Conservation (phyloP, 2,113 vertebrate species). For the Anas platyrhynchos region DNA sequence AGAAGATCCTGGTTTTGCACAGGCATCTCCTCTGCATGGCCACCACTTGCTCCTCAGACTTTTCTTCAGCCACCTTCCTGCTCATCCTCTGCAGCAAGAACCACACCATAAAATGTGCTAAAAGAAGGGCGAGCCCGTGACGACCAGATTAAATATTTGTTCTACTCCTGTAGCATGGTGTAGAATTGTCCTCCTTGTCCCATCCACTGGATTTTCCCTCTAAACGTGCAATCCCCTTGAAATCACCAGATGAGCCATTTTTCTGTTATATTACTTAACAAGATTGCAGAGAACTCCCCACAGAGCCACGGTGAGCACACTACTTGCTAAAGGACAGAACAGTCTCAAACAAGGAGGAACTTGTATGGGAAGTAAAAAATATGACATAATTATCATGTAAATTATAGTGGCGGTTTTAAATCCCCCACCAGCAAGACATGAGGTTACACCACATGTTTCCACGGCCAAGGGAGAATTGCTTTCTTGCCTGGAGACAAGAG, state of each 20-base stretch:
- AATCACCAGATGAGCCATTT: constrained; percentile 43
- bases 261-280: constrained; percentile 23
- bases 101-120: background rate
- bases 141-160: background rate
- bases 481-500: constrained; percentile 46
- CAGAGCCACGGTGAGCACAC: constrained; percentile 24
- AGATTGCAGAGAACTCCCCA: constrained; percentile 10
- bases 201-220: constrained; percentile 10
- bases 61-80: background rate
- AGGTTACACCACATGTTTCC: constrained; percentile 34
- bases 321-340: constrained; percentile 36
- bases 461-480: constrained; percentile 41
- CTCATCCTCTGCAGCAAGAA: background rate
- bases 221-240: constrained; percentile 50
- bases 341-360: constrained; percentile 26
- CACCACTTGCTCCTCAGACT: background rate
- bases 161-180: background rate
- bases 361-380: constrained; percentile 36
- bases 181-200: background rate
- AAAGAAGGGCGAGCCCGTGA: background rate
- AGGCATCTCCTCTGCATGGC: background rate
- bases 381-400: constrained; percentile 56
- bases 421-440: constrained; percentile 45
- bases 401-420: constrained; percentile 49
- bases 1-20: background rate